These are phyloP conservation scores for Pteropus alecto DNA, from an alignment of 2,113 vertebrate genomes.

Conservation along the genomic window DNA sequence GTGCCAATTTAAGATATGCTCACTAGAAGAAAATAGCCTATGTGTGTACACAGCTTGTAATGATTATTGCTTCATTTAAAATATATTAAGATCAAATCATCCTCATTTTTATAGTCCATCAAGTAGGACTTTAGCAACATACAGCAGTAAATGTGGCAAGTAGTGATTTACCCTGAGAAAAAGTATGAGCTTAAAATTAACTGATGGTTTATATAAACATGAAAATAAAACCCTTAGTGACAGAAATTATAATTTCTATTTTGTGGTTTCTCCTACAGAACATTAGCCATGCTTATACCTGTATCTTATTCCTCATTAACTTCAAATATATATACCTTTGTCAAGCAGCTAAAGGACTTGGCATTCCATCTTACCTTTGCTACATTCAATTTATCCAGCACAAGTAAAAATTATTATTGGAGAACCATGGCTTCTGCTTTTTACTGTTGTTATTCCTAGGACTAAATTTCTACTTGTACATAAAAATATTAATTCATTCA, in stretches of 20 bases:
- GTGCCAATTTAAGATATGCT: neutral
- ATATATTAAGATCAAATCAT: neutral
- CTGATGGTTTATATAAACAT: neutral
- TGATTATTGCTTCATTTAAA: slow-evolving; percentile 21
- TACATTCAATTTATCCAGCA: neutral
- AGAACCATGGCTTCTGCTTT: neutral
- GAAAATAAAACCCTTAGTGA: neutral
- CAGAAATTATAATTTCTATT: neutral
- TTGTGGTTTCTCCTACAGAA: neutral
- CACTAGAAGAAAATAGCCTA: neutral
- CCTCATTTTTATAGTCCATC: slow-evolving; percentile 20
- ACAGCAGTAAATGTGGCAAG: neutral
- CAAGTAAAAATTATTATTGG: neutral
- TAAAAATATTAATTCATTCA: slow-evolving; percentile 15
- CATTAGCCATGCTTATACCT: neutral
- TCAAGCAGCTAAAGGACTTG: neutral
- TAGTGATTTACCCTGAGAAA: neutral
- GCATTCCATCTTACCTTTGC: neutral
- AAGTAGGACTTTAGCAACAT: neutral
- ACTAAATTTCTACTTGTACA: neutral
- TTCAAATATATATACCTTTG: neutral
- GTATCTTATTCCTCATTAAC: neutral
- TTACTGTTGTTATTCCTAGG: neutral
- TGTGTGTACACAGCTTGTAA: neutral
- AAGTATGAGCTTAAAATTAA: neutral